These are phyloP conservation scores for Tor tambroides DNA, from an alignment of 2,113 vertebrate genomes.

Conservation along the genomic window DNA sequence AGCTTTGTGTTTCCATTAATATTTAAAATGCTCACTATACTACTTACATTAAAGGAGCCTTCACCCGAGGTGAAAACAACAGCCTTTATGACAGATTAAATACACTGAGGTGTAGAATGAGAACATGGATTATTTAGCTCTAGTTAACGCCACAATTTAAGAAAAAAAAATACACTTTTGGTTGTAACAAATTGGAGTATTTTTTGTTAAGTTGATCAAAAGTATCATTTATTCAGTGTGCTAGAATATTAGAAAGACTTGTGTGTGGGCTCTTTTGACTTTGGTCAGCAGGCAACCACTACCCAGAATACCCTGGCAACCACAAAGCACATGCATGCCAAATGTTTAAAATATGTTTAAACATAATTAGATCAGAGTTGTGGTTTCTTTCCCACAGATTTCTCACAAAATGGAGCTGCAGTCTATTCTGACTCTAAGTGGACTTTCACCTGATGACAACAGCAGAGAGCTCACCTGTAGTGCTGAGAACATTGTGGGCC, in stretches of 20 bases:
- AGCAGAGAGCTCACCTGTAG: conserved; percentile 86
- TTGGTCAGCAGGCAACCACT: background rate
- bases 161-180: background rate
- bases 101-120: background rate
- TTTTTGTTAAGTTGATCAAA: background rate
- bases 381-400: conserved; percentile 71
- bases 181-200: background rate
- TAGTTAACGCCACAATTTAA: background rate
- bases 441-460: conserved; percentile 89
- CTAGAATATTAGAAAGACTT: background rate
- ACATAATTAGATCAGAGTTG: background rate
- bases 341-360: background rate
- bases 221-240: background rate
- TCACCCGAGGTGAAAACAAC: conserved; percentile 17
- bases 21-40: conserved; percentile 44
- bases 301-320: background rate
- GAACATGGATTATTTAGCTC: conserved; percentile 16
- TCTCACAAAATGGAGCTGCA: conserved; percentile 71
- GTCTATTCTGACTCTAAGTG: conserved; percentile 84
- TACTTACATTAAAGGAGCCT: conserved; percentile 53
- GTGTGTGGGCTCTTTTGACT: background rate
- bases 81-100: conserved; percentile 22
- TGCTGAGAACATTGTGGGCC: conserved; percentile 94
- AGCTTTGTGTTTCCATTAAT: conserved; percentile 54
- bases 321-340: background rate